A percentile compares a stretch with the other conserved stretches of the same genome.
Evolutionary conservation across 2,797 vertebrate species (phyloP).

Genomic region (Lemur catta): DNA sequence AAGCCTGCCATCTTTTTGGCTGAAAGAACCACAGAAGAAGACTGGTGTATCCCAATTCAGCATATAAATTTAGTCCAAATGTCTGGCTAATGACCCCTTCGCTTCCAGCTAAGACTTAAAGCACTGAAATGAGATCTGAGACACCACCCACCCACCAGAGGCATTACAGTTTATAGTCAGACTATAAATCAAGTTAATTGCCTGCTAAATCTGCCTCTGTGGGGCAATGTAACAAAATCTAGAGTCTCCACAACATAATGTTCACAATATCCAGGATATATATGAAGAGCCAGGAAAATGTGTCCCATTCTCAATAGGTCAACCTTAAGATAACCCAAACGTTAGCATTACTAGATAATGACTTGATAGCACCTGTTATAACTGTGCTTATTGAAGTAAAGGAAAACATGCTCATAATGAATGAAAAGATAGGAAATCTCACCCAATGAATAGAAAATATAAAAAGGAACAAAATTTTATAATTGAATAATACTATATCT

Average conservation of each 20-base stretch:
- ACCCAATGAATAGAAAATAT: background rate
- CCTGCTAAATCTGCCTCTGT: background rate
- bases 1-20: background rate
- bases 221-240: background rate
- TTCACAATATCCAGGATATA: background rate
- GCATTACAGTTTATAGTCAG: background rate
- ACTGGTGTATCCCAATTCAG: background rate
- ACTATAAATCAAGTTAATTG: background rate
- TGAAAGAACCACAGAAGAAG: background rate
- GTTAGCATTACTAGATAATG: background rate
- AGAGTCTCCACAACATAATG: background rate
- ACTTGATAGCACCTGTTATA: background rate
- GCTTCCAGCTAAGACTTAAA: background rate
- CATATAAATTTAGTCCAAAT: background rate
- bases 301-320: background rate
- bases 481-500: background rate
- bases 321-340: background rate
- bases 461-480: background rate
- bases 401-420: background rate
- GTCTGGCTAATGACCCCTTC: background rate
- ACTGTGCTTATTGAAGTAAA: background rate
- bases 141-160: background rate
- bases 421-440: background rate
- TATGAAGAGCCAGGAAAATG: background rate
- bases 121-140: background rate